Evolutionary conservation across 1,140 invertebrate genomes (phyloP).

Genomic region (Ruditapes philippinarum): DNA sequence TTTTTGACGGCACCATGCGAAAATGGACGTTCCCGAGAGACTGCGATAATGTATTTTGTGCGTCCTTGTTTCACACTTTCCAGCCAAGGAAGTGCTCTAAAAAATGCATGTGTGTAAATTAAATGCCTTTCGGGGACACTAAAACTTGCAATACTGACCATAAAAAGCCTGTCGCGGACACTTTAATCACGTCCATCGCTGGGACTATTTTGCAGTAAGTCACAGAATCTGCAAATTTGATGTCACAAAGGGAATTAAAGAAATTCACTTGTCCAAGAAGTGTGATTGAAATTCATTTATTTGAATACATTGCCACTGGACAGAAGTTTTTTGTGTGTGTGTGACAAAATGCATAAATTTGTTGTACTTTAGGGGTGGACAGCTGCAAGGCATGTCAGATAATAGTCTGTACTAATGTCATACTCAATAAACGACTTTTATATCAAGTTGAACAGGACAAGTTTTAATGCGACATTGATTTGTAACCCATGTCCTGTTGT

Average conservation of each 20-base stretch:
- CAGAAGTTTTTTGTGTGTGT: not conserved
- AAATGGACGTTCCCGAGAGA: conserved; percentile 47
- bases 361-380: not conserved
- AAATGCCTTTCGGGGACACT: not conserved
- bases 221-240: conserved; percentile 22
- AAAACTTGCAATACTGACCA: conserved; percentile 36
- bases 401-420: conserved; percentile 30
- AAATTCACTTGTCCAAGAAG: conserved; percentile 40
- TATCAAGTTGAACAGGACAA: conserved; percentile 37
- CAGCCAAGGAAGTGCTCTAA: not conserved
- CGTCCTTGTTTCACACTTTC: conserved; percentile 31
- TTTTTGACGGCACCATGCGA: not conserved
- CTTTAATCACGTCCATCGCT: conserved; percentile 5
- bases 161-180: conserved; percentile 22
- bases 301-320: conserved; percentile 30
- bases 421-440: not conserved
- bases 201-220: conserved; percentile 6
- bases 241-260: conserved; percentile 50
- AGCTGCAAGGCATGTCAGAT: not conserved
- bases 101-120: conserved; percentile 44
- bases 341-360: conserved; percentile 47
- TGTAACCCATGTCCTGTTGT: not conserved
- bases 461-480: not conserved
- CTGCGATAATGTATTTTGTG: conserved; percentile 42
- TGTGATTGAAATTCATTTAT: conserved; percentile 47